A percentile compares a stretch with the other conserved stretches of the same genome.
Conservation (phyloP, 2,113 vertebrate genomes). For the Gobio gobio region DNA sequence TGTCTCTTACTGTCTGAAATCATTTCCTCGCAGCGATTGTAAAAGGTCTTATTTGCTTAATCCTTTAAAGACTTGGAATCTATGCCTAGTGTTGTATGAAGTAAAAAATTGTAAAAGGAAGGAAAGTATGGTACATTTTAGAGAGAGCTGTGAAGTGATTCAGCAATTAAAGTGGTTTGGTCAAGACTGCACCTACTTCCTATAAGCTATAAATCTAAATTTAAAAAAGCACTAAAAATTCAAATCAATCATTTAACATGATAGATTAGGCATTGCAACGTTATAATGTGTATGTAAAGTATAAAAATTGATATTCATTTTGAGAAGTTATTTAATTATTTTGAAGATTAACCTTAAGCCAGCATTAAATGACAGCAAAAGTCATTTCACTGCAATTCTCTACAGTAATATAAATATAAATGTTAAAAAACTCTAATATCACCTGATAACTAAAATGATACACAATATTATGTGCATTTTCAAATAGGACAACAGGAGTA, state of each 20-base stretch:
- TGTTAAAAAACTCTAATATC: background rate
- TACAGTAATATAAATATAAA: background rate
- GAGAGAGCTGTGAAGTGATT: background rate
- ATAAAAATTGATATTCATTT: background rate
- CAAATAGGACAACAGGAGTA: background rate
- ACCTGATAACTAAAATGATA: background rate
- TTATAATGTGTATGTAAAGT: background rate
- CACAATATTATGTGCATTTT: background rate
- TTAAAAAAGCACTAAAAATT: background rate
- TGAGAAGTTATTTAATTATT: background rate
- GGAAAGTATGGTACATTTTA: background rate
- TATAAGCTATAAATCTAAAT: no score
- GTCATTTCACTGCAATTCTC: background rate
- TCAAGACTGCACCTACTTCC: background rate
- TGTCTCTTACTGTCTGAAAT: background rate
- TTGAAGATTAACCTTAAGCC: no score
- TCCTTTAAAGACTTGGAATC: background rate
- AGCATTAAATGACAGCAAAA: background rate
- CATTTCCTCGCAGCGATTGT: background rate
- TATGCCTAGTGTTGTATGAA: background rate
- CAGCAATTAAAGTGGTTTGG: background rate
- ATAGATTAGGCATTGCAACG: background rate
- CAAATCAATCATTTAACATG: background rate
- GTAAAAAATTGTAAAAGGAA: conserved; percentile 3
- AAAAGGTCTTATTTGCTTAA: conserved; percentile 26